Base-by-base conservation (phyloP, 2,888 invertebrate genomes). In the Acronicta psi region DNA sequence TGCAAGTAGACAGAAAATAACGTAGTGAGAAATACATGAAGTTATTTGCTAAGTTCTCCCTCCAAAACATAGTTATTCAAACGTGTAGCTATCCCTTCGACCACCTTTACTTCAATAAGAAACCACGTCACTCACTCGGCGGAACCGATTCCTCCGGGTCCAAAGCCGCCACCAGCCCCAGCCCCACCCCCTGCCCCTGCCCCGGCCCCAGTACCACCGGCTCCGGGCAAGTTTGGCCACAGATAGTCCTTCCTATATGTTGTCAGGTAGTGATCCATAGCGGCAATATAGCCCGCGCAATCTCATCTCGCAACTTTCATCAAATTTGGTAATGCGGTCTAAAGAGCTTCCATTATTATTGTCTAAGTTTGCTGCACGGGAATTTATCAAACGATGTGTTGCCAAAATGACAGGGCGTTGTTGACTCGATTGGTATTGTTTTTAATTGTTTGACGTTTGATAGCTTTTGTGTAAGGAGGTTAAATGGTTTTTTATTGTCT, bases 181-280 rank as follows among this genome's bases (percentile, higher is more conserved):
- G 1, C 36, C 2, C 25, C 44, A 14, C n/a, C 3, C n/a, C 38
- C 59, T 13, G 18, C 43, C 0, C 34, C 23, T 3, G 17, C 56
- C 0, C 14, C 11, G 1, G 18, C 5, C n/a, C 8, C 40, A 9
- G 45, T 31, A n/a, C 49, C n/a, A 3, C 43, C 75, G 0, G 80
- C 64, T 0, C 85, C 85, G 0, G 92, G 91, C 42, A 92, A 59
- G 60, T 91, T 90, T 0, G 96, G 96, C 96, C 96, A 96, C 17
- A 95, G 75, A 71, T 95, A 96, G 81, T 96, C 96, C 75, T 95
- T 95, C 41, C 94, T 90, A 75, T 96, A 96, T 0, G 95, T 96
- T 0, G 96, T 95, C 54, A 95, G 85, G 73, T 95, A 96, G 71
- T 95, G 95, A 85, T 95, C 95, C 95, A 96, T 95, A 65, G 5